Percentiles rank a stretch among this genome's conserved stretches.
Conservation (phyloP, 2,113 vertebrate species). For the Murina feae region DNA sequence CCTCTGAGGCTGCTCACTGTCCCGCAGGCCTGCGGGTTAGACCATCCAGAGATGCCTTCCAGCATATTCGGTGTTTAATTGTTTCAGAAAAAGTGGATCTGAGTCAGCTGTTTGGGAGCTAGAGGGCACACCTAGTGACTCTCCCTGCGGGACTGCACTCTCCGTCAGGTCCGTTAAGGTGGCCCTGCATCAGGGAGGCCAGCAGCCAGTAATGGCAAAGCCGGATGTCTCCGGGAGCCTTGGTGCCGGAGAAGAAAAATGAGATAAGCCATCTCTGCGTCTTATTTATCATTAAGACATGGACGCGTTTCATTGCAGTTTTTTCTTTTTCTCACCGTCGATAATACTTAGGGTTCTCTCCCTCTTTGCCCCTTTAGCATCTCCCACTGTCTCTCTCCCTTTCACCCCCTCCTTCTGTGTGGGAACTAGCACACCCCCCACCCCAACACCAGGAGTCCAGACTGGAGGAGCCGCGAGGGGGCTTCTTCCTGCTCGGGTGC, state of each 20-base stretch:
- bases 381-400: background rate
- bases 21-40: background rate
- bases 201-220: background rate
- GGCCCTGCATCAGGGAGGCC: background rate
- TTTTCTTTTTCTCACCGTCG: background rate
- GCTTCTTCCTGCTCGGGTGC: constrained; percentile 27
- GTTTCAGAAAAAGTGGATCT: background rate
- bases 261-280: background rate
- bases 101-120: background rate
- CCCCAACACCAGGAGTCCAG: background rate
- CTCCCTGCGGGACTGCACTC: background rate
- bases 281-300: background rate
- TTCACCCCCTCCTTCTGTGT: background rate
- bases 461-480: constrained; percentile 20
- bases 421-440: background rate
- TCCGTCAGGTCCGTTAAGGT: background rate
- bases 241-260: background rate
- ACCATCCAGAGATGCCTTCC: background rate
- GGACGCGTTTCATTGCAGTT: background rate
- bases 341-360: background rate
- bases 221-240: background rate
- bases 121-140: background rate
- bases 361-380: background rate
- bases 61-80: background rate
- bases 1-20: background rate